Evolutionary conservation across 2,888 invertebrate species (phyloP), one percentile per base, ranked within the genome.

Genomic region (Scaptomyza caliginosa): DNA sequence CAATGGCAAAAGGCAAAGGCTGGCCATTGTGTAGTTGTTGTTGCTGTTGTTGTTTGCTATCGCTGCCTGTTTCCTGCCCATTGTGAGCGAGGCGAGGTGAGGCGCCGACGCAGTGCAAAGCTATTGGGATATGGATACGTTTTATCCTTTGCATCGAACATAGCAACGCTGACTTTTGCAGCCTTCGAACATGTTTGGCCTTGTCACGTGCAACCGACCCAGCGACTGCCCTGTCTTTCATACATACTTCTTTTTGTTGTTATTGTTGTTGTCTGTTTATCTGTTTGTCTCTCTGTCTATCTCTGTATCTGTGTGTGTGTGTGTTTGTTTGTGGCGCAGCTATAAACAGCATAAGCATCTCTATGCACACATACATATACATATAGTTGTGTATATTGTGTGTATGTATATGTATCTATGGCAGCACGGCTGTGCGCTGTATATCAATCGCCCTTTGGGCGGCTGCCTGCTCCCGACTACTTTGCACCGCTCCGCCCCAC

Each of bases 71-170:
- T 74, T 76, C 74, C 74, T 74, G 74, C 73, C 74, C 68, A 72
- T 74, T 74, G 76, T 55, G 51, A 50, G 40, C 23, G 36, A 17
- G 49, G 7, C 23, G 60, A 59, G 58, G 42, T 62, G 63, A 73
- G 51, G 67, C 62, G 80, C 78, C 78, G 78, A 78, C 79, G 83
- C 83, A 79, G 45, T 78, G 66, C 51, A 57, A 59, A 55, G 49
- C 55, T 42, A 69, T 51, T 60, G 51, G 46, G 58, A 59, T 59
- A 59, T 65, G 64, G 52, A 67, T 77, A 67, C 34, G 48, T 42
- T 74, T 76, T 79, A 82, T 76, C 77, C 83, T 76, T 76, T 66
- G 83, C 58, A 66, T 77, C 77, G 58, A 79, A 68, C 83, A 62
- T 32, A 58, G 39, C 45, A 52, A 54, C 42, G 55, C 54, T 55